A percentile compares a stretch with the other conserved stretches of the same genome.
Evolutionary conservation across 2,113 vertebrate genomes (phyloP).

Genomic region (Malurus cyaneus): DNA sequence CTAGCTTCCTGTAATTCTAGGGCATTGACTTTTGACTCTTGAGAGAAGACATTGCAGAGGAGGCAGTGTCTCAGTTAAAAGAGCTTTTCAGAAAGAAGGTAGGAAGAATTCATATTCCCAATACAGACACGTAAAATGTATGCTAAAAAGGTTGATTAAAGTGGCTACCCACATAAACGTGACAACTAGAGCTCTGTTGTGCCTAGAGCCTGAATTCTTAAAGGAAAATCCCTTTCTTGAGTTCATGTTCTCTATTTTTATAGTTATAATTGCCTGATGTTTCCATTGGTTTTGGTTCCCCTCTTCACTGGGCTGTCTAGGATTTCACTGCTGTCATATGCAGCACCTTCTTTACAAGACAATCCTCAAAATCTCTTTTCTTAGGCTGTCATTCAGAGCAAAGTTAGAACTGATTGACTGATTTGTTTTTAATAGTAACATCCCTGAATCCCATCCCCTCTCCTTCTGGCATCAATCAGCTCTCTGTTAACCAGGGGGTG

Average conservation of each 20-base stretch:
- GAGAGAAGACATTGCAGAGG: not conserved
- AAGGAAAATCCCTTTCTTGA: not conserved
- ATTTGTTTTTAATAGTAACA: not conserved
- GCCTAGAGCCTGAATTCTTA: not conserved
- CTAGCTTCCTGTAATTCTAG: not conserved
- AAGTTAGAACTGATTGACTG: not conserved
- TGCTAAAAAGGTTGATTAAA: constrained; percentile 27
- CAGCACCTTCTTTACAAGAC: not conserved
- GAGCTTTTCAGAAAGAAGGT: not conserved
- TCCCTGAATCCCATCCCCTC: not conserved
- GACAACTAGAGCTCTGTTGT: not conserved
- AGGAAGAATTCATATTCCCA: not conserved
- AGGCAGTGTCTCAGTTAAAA: not conserved
- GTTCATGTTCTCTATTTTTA: not conserved
- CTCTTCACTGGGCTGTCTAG: not conserved
- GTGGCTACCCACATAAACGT: constrained; percentile 7
- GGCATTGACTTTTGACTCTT: not conserved
- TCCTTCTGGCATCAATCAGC: not conserved
- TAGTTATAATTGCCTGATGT: not conserved
- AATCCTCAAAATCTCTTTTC: not conserved
- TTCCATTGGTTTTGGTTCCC: not conserved
- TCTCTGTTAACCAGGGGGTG: not conserved
- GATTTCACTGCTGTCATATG: not conserved
- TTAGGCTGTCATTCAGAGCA: not conserved
- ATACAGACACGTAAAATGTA: not conserved